These are phyloP conservation scores for Charadrius vociferus DNA, from an alignment of 2,113 vertebrate genomes.

Conservation along the genomic window DNA sequence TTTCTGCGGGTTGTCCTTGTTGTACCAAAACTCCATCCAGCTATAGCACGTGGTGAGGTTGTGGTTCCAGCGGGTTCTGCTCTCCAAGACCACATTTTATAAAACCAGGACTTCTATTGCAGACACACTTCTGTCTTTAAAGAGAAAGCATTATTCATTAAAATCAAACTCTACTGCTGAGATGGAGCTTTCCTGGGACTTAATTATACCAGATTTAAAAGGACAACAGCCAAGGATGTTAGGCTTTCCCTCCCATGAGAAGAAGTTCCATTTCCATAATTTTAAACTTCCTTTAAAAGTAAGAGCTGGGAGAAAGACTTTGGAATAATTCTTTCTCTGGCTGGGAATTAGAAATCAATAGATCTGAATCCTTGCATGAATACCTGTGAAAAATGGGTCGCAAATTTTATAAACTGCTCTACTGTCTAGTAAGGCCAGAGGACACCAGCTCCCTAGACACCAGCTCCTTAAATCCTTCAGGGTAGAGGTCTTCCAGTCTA, in stretches of 20 bases:
- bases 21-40: neutral
- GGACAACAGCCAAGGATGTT: neutral
- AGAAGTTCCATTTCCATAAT: neutral
- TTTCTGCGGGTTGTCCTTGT: neutral
- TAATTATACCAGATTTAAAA: slow-evolving; percentile 10
- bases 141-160: neutral
- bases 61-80: neutral
- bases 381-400: neutral
- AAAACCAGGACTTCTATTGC: neutral
- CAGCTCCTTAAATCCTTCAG: neutral
- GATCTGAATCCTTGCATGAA: neutral
- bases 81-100: neutral
- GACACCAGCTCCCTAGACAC: neutral
- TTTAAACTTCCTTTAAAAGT: neutral
- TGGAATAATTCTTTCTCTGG: neutral
- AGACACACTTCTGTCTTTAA: neutral
- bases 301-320: neutral
- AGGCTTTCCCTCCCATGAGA: neutral
- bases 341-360: neutral
- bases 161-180: neutral
- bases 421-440: neutral
- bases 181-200: neutral
- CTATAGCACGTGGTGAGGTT: neutral
- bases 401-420: neutral
- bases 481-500: neutral